phyloP scores from a whole-genome alignment of 2,888 invertebrate species.

The Leptopterna dolabrata region DNA sequence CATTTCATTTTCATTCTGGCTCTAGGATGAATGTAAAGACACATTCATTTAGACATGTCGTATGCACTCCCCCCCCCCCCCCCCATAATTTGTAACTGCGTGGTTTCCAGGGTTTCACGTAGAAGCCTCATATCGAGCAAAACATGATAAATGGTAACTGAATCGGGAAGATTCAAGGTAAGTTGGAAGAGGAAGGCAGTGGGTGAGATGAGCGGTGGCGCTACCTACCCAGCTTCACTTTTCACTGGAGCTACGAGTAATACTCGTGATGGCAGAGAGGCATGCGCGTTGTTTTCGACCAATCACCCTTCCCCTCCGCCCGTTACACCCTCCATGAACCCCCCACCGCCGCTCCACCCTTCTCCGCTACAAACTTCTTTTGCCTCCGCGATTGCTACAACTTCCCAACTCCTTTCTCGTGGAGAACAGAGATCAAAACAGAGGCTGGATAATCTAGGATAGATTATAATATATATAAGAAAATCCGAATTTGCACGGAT shows the following conservation, averaged over 20 bases:
- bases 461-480: too few species aligned
- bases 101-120: background rate
- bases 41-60: too few species aligned
- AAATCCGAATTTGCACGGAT: too few species aligned
- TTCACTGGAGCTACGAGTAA: background rate
- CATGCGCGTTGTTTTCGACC: constrained; percentile 9
- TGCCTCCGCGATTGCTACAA: background rate
- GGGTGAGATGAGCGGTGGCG: background rate
- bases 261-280: background rate
- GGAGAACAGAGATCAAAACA: background rate
- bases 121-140: background rate
- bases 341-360: background rate
- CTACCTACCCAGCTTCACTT: constrained; percentile 6
- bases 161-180: background rate
- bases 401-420: background rate
- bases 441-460: too few species aligned
- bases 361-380: background rate
- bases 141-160: background rate
- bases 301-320: constrained; percentile 10
- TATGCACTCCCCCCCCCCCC: too few species aligned
- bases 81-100: too few species aligned
- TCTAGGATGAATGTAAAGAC: too few species aligned
- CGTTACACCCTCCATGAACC: background rate
- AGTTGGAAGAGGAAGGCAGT: background rate
- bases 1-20: too few species aligned